Base-by-base conservation (phyloP, 2,113 vertebrate species). In the Ranitomeya imitator region DNA sequence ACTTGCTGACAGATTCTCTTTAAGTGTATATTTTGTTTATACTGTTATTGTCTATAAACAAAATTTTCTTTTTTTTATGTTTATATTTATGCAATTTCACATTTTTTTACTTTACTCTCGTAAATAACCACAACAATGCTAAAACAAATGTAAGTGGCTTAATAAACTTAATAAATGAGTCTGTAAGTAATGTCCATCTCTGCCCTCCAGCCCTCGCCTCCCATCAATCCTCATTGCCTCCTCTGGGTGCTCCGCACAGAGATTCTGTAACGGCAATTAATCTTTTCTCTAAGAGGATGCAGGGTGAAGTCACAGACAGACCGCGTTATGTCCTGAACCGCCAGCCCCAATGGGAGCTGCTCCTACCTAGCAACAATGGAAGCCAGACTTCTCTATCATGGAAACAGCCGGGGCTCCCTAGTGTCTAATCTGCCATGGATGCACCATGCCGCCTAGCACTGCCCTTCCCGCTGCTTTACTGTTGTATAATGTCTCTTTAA, bases 281-380 rank as follows among this genome's bases (percentile, higher is more conserved):
- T 81, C 55, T 80, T 80, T n/a, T 19, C 12, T 57, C 45, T 54
- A 78, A 78, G 76, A 54, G 76, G 76, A 54, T 77, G 19, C 11
- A 12, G 18, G 76, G 14, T 80, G 63, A 69, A 84, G 60, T 84
- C 51, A 6, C 11, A 65, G 80, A 12, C 79, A 52, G 19, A 69
- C 7, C 45, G 21, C 37, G 55, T 69, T 60, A 81, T 81, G 54
- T 55, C 82, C 63, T 55, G 21, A 67, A 8, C 9, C 2, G 21
- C 19, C 19, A 55, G 16, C 16, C 82, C 65, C 21, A 23, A 26
- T 55, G 82, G 85, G n/a, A 69, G 16, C 52, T 37, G 77, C 51
- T 55, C 71, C 74, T 87, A n/a, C 86, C 61, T 80, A 59, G 78
- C 26, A 45, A 80, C 86, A 54, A 15, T 55, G 23, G 51, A 59